A percentile compares a stretch with the other conserved stretches of the same genome.
These are phyloP conservation scores for Perca schrenkii DNA, from an alignment of 2,113 vertebrate species.

Conservation along the genomic window DNA sequence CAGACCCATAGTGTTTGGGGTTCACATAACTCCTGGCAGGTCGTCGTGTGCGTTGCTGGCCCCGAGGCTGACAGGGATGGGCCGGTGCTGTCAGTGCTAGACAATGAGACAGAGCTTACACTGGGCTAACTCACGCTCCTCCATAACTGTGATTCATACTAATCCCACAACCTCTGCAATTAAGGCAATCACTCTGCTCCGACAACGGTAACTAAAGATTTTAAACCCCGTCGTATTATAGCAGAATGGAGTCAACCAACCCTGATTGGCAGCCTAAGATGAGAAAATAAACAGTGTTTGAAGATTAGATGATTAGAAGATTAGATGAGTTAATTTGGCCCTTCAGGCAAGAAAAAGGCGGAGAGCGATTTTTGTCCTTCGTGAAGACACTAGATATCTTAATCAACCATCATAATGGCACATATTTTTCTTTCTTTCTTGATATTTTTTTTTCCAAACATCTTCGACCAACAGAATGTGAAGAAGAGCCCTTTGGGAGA, in stretches of 20 bases:
- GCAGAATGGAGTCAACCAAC: constrained; percentile 28
- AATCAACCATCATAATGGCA: constrained; percentile 23
- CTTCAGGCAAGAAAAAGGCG: constrained; percentile 43
- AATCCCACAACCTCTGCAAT: constrained; percentile 67
- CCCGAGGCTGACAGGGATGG: constrained; percentile 73
- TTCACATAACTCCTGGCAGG: constrained; percentile 71
- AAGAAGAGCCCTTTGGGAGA: constrained; percentile 43
- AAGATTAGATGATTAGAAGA: constrained; percentile 69
- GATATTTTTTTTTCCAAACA: neutral
- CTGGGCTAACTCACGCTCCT: constrained; percentile 42
- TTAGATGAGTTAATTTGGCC: constrained; percentile 59
- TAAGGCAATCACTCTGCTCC: constrained; percentile 60
- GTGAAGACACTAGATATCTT: constrained; percentile 28
- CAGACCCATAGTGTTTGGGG: constrained; percentile 66
- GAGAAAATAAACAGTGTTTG: constrained; percentile 73
- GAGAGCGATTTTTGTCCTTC: constrained; percentile 41
- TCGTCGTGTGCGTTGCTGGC: constrained; percentile 43
- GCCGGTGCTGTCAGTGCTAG: constrained; percentile 68
- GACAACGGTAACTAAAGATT: constrained; percentile 50
- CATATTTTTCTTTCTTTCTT: constrained; percentile 6
- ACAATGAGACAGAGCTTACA: constrained; percentile 57
- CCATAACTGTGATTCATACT: constrained; percentile 55
- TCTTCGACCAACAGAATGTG: constrained; percentile 39
- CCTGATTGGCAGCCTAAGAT: constrained; percentile 62
- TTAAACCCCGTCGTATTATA: constrained; percentile 53